Evolutionary conservation across 92 coral and sea anemone species (phyloP), one percentile per base, ranked within the genome.

Genomic region (Zoanthus solanderi): DNA sequence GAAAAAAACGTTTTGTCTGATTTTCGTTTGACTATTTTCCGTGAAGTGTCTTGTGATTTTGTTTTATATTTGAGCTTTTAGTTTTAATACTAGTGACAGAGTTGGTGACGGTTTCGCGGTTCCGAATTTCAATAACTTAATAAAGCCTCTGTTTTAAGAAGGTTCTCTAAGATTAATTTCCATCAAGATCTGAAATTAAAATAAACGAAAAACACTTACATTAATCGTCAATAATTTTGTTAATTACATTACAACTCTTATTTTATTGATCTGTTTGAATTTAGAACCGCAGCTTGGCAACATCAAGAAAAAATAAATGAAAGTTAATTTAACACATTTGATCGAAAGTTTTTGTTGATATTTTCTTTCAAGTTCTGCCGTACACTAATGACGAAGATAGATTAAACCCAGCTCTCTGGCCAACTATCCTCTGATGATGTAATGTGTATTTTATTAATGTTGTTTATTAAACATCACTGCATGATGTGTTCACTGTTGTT

Each of bases 31-130:
- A 81, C 85, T 75, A 60, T 73, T 18, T 67, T 65, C 72, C 42
- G 29, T 52, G 85, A 81, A 81, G 44, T 45, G 75, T 9, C 18
- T 44, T 42, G 48, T 65, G 28, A 14, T 52, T 66, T 46, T 18
- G 17, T 47, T 56, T 16, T 28, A 8, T n/a, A 46, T 48, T 75
- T 44, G 79, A 17, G 18, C 34, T 75, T 47, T 46, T 30, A 71
- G 69, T 69, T 69, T 69, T 69, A 69, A 9, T 63, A 30, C 46
- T 73, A 53, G 85, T 6, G 45, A 48, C 63, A 81, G 28, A 66
- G 29, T 65, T 81, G 85, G 75, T 66, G 85, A 63, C 85, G 75
- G 85, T 81, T 46, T 31, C 85, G 85, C 44, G 85, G 85, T 81
- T 81, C 85, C 75, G 57, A 81, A 81, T 50, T 50, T 50, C 12